Percentiles rank a stretch among this genome's conserved stretches.
phyloP scores from a whole-genome alignment of 1,140 invertebrate species.

The Drosophila setifemur region DNA sequence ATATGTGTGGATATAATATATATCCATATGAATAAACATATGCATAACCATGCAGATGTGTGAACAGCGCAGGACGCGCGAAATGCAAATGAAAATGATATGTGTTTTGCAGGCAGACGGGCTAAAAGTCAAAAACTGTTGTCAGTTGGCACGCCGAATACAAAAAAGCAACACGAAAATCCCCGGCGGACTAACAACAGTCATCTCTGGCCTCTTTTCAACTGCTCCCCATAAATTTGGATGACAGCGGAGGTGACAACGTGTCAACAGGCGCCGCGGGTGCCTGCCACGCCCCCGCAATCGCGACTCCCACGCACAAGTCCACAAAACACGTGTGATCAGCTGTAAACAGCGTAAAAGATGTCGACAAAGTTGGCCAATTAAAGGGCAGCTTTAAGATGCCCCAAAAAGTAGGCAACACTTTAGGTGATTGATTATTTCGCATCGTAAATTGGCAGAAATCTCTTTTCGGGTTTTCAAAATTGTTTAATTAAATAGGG shows the following conservation, averaged over 20 bases:
- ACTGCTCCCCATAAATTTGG: constrained; percentile 65
- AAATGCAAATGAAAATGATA: constrained; percentile 73
- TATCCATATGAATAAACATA: constrained; percentile 24
- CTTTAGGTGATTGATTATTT: constrained; percentile 44
- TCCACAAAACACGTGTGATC: background rate
- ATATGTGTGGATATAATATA: background rate
- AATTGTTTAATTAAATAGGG: too few relatives aligned
- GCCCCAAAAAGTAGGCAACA: constrained; percentile 30
- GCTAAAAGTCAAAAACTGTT: constrained; percentile 50
- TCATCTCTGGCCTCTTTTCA: constrained; percentile 14
- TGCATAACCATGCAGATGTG: constrained; percentile 58
- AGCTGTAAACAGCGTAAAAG: constrained; percentile 24
- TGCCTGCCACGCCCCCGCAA: constrained; percentile 24
- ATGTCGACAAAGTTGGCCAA: constrained; percentile 33
- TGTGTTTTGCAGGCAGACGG: constrained; percentile 56
- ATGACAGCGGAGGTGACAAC: constrained; percentile 75
- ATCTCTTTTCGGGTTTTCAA: too few relatives aligned
- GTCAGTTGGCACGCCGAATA: constrained; percentile 12
- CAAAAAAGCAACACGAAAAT: constrained; percentile 7
- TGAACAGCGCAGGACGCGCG: constrained; percentile 32
- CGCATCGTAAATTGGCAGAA: background rate
- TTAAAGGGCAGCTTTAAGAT: constrained; percentile 48
- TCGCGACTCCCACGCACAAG: background rate
- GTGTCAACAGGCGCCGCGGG: constrained; percentile 76
- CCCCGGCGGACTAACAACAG: constrained; percentile 21